Base-by-base conservation (phyloP, 2,797 vertebrate genomes). In the Monodelphis domestica region DNA sequence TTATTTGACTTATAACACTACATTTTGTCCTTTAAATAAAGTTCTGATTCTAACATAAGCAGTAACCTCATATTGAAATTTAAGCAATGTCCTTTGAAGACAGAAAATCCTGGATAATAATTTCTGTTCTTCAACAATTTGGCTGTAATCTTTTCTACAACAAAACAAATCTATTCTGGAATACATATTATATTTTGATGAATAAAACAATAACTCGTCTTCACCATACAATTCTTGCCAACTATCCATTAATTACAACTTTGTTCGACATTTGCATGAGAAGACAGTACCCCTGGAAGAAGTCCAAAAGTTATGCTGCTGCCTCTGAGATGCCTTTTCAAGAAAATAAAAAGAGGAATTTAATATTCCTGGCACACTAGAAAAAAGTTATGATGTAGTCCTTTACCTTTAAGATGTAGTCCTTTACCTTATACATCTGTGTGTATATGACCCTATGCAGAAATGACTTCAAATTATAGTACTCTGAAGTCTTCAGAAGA, bases 11-110 rank as follows among this genome's bases (percentile, higher is more conserved):
- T 89, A 45, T 38, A 89, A 91, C 59, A 91, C 17, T 50, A 38
- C 90, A 95, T 70, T 96, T 96, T 94, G 52, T 57, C 94, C 90
- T 95, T 91, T 90, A 97, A 95, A 96, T 94, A 93, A 95, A 57
- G 89, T 93, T 97, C 70, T 89, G 14, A 94, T 51, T 88, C 88
- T 94, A 90, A 89, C 1, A 89, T 96, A 24, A 55, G 93, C 54
- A 96, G 87, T 89, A 56, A 70, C 57, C 92, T 96, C 90, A 92
- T n/a, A 95, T 33, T 93, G 51, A 97, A 95, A 56, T 91, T 94
- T 0, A 21, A 96, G 29, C 38, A 96, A 21, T 53, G n/a, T 78
- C 96, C 91, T 93, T 84, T 17, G 15, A 96, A 91, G 97, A 92
- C 84, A 94, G 93, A 87, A 96, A 88, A 97, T 56, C 24, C 57